A percentile compares a stretch with the other conserved stretches of the same genome.
These are phyloP conservation scores for Pseudomugil tenellus DNA, from an alignment of 2,797 vertebrate genomes.

Conservation along the genomic window DNA sequence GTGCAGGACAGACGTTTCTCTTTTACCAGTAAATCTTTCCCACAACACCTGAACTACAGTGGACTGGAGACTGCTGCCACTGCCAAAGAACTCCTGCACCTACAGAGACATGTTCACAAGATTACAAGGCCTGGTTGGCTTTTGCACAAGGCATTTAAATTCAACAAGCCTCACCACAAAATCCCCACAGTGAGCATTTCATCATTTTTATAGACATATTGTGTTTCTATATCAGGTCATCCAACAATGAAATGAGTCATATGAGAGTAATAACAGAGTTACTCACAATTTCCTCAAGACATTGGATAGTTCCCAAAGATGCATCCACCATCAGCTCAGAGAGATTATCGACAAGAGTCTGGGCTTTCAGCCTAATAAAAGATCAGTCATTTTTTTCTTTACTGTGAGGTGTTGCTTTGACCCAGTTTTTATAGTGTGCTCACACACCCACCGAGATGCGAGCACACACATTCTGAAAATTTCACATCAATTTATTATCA, in stretches of 20 bases:
- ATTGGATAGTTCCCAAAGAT: slow-evolving; percentile 89
- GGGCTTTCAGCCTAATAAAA: slow-evolving; percentile 85
- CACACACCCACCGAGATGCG: too few species aligned
- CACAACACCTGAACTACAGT: slow-evolving; percentile 91
- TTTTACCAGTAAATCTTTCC: slow-evolving; percentile 90
- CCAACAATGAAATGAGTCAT: neutral
- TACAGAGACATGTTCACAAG: slow-evolving; percentile 57
- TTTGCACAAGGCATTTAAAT: neutral
- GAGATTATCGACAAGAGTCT: slow-evolving; percentile 88
- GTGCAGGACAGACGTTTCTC: slow-evolving; percentile 80
- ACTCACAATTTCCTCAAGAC: slow-evolving; percentile 97
- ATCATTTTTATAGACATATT: neutral
- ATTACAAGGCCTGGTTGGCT: neutral
- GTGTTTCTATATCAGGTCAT: neutral
- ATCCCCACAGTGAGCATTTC: neutral
- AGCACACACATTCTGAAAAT: too few species aligned
- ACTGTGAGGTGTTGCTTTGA: slow-evolving; percentile 2
- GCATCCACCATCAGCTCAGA: slow-evolving; percentile 91
- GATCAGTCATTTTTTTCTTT: slow-evolving; percentile 11
- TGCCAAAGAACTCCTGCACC: slow-evolving; percentile 93
- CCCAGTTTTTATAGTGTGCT: neutral
- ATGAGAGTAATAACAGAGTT: neutral
- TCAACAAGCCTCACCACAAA: neutral
- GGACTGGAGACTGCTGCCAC: slow-evolving; percentile 81
- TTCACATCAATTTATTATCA: too few species aligned